Evolutionary conservation across 2,113 vertebrate species (phyloP).

Genomic region (Tragelaphus strepsiceros): DNA sequence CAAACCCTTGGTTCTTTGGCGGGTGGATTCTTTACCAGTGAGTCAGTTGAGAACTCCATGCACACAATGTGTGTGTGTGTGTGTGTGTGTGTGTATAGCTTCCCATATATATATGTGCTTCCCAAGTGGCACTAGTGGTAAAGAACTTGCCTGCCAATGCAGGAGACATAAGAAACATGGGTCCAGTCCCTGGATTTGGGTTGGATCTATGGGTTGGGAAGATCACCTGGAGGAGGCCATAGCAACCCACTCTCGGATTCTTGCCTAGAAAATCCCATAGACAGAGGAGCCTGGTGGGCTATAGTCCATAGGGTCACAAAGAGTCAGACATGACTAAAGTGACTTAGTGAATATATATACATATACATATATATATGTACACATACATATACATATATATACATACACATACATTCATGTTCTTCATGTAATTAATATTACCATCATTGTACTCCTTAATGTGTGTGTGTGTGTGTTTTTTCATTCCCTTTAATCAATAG

Average conservation of each 20-base stretch:
- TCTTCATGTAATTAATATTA: not conserved
- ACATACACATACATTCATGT: not conserved
- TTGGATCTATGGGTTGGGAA: not conserved
- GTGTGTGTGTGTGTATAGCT: not conserved
- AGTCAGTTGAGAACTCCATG: not conserved
- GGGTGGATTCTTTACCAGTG: not conserved
- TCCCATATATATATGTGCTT: not conserved
- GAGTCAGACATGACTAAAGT: not conserved
- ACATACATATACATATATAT: too few species aligned
- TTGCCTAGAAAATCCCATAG: not conserved
- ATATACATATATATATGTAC: fast-evolving
- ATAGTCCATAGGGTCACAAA: not conserved
- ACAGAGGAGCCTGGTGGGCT: not conserved
- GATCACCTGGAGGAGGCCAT: not conserved
- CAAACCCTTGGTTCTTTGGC: not conserved
- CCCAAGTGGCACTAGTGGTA: not conserved
- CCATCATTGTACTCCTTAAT: too few species aligned
- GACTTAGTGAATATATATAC: not conserved
- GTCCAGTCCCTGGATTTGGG: not conserved
- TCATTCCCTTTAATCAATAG: too few species aligned
- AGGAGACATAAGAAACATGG: not conserved
- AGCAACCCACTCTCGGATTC: not conserved
- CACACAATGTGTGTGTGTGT: not conserved
- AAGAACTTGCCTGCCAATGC: not conserved
- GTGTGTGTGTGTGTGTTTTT: too few species aligned